Conservation (phyloP, 2,113 vertebrate genomes). For the Zosterops lateralis region DNA sequence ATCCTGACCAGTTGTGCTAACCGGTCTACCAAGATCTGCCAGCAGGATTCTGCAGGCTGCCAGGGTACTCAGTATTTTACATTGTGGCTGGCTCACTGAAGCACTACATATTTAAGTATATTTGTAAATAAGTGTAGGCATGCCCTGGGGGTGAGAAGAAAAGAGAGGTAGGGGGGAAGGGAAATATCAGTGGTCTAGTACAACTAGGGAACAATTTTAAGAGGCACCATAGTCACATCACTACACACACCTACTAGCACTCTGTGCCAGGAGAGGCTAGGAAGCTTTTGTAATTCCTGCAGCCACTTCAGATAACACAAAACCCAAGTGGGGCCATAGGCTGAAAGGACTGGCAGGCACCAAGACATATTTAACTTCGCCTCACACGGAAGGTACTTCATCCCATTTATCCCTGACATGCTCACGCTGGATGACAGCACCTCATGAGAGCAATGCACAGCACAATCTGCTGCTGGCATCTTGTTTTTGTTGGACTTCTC, state of each 20-base stretch:
- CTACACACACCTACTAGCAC: not conserved
- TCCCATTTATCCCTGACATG: not conserved
- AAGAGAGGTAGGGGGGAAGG: not conserved
- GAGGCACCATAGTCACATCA: not conserved
- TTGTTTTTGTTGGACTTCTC: not conserved
- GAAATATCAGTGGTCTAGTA: not conserved
- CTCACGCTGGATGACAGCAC: rapidly evolving
- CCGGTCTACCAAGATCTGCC: not conserved
- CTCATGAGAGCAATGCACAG: not conserved
- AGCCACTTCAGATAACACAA: not conserved
- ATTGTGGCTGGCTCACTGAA: not conserved
- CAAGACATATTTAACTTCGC: not conserved
- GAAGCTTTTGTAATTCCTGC: not conserved
- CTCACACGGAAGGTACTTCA: not conserved
- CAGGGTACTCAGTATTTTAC: not conserved
- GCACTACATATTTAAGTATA: not conserved
- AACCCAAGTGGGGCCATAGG: not conserved
- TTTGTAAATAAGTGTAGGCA: not conserved
- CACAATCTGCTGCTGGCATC: not conserved
- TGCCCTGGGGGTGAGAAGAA: not conserved
- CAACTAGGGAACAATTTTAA: not conserved
- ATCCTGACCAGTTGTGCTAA: not conserved
- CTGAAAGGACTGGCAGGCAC: not conserved
- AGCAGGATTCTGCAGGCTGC: not conserved
- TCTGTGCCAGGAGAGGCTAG: not conserved